These are phyloP conservation scores for Castor canadensis DNA, from an alignment of 2,113 vertebrate species.

Conservation along the genomic window DNA sequence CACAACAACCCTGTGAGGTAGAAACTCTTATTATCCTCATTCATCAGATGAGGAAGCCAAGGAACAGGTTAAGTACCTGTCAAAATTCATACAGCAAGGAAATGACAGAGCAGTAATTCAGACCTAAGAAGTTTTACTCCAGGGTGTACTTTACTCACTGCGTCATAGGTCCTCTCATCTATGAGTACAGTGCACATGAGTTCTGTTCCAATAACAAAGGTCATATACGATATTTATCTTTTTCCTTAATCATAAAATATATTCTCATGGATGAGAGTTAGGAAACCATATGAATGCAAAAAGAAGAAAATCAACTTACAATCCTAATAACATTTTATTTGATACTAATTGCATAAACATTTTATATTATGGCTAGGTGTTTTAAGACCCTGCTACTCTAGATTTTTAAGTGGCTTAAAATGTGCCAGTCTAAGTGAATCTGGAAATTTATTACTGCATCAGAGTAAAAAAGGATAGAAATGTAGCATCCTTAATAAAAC, in stretches of 20 bases:
- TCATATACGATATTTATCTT: neutral
- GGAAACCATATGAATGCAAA: neutral
- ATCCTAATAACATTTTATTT: neutral
- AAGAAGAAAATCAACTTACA: neutral
- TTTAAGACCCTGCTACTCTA: neutral
- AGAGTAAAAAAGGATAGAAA: neutral
- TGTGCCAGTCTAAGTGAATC: neutral
- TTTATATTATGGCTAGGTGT: neutral
- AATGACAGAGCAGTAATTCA: neutral
- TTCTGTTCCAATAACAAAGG: neutral
- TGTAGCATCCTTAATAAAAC: no score
- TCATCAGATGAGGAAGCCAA: neutral
- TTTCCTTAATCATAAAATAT: slow-evolving; percentile 26
- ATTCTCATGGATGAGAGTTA: neutral
- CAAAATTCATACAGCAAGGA: neutral
- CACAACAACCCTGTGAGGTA: neutral
- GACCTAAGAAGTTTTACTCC: neutral
- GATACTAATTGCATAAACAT: neutral
- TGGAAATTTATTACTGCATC: neutral
- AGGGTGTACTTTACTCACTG: no score
- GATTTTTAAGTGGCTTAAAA: slow-evolving; percentile 17
- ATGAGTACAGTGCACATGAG: rapidly evolving
- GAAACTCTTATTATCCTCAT: neutral
- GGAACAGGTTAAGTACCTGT: neutral
- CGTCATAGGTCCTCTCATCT: neutral